These are phyloP conservation scores for Stenodema calcarata DNA, from an alignment of 2,888 invertebrate species.

Conservation along the genomic window DNA sequence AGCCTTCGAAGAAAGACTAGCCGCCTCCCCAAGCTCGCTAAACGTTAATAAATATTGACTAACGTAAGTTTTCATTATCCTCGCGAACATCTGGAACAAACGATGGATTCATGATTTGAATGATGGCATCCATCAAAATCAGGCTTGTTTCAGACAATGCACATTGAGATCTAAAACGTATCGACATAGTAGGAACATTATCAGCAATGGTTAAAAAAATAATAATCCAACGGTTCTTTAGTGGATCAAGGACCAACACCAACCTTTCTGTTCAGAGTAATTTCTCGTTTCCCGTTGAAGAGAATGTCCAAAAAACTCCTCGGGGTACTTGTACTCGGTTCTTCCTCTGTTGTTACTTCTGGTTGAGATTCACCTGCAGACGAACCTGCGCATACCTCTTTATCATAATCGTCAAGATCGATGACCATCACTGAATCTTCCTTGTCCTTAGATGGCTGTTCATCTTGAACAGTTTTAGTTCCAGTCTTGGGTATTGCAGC, in stretches of 20 bases:
- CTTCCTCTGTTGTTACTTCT: not conserved
- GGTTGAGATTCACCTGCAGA: not conserved
- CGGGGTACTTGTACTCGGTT: not conserved
- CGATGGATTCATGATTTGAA: not conserved
- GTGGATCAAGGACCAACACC: no score
- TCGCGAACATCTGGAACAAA: slow-evolving; percentile 21
- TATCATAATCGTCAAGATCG: not conserved
- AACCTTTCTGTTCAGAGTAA: slow-evolving; percentile 14
- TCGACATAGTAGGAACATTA: no score
- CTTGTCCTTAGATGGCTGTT: not conserved
- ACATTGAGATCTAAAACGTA: no score
- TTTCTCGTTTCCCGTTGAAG: slow-evolving; percentile 20
- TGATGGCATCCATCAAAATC: no score
- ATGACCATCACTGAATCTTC: not conserved
- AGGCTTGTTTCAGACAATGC: no score
- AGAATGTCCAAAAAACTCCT: not conserved
- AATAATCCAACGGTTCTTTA: no score
- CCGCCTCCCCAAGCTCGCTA: not conserved
- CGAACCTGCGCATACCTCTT: not conserved
- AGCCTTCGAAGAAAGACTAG: not conserved
- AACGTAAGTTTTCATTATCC: not conserved
- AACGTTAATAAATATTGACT: slow-evolving; percentile 5
- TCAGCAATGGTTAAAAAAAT: no score
- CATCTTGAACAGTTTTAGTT: not conserved
- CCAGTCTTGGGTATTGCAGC: not conserved